phyloP scores from a whole-genome alignment of 2,797 vertebrate species.

The Xenops minutus region DNA sequence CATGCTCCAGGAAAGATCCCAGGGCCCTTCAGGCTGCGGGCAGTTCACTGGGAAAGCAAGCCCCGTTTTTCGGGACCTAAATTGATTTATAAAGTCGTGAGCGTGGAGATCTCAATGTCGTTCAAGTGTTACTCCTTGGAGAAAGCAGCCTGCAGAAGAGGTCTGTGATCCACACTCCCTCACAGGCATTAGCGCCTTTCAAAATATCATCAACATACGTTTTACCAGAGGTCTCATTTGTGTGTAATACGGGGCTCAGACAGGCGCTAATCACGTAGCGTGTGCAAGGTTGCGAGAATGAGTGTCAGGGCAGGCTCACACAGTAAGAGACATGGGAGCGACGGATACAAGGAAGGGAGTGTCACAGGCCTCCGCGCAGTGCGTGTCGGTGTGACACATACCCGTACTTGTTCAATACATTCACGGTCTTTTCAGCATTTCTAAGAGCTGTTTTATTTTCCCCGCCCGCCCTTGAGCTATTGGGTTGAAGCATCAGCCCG shows the following conservation, averaged over 20 bases:
- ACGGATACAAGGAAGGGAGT: too few species aligned
- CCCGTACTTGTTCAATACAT: neutral
- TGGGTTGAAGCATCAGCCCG: neutral
- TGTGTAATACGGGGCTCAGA: neutral
- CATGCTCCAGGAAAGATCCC: neutral
- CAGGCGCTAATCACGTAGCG: neutral
- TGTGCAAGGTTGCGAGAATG: neutral
- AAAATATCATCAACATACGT: neutral
- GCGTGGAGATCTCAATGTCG: accelerated
- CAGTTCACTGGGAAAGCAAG: neutral
- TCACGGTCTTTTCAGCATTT: neutral
- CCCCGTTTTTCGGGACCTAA: neutral
- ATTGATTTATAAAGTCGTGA: neutral
- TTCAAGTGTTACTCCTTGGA: neutral
- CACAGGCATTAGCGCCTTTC: neutral
- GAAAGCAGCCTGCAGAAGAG: too few species aligned
- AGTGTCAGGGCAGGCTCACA: neutral
- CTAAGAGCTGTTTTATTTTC: neutral
- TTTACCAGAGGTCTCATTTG: neutral
- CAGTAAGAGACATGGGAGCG: neutral
- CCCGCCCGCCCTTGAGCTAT: accelerated
- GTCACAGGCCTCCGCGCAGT: neutral
- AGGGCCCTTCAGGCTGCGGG: neutral
- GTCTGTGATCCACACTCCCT: neutral
- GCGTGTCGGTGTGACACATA: neutral